Evolutionary conservation across 2,797 vertebrate genomes (phyloP).

Genomic region (Tapera naevia): DNA sequence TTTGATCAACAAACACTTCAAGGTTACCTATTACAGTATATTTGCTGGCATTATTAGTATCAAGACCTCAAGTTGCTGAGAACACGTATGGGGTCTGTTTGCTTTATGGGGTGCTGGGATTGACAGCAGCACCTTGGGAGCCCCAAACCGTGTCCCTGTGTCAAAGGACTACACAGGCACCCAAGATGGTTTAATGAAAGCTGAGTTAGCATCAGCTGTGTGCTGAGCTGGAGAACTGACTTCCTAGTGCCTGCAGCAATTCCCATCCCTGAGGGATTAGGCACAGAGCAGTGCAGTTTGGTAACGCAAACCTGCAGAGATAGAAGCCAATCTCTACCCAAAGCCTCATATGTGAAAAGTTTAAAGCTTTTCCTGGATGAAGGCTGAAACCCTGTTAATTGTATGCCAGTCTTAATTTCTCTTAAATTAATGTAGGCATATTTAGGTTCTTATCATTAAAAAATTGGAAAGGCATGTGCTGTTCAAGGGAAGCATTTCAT

Average conservation of each 20-base stretch:
- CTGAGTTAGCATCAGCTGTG: not conserved
- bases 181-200: not conserved
- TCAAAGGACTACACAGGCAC: not conserved
- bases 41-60: no score
- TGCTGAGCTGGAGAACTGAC: not conserved
- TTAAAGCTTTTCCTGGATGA: not conserved
- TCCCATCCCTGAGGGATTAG: accelerated
- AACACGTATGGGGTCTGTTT: accelerated
- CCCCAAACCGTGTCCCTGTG: accelerated
- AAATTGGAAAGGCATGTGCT: not conserved
- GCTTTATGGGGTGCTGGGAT: not conserved
- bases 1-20: no score
- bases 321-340: not conserved
- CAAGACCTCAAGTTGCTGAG: not conserved
- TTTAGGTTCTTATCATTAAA: not conserved
- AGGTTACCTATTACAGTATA: no score
- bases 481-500: not conserved
- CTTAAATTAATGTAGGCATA: not conserved
- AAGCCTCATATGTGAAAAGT: not conserved
- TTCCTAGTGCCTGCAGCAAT: not conserved
- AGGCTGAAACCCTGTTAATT: not conserved
- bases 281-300: not conserved
- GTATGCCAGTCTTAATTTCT: not conserved
- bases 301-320: not conserved
- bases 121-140: not conserved